Evolutionary conservation across 1,140 invertebrate species (phyloP).

Genomic region (Rhagoletis pomonella): DNA sequence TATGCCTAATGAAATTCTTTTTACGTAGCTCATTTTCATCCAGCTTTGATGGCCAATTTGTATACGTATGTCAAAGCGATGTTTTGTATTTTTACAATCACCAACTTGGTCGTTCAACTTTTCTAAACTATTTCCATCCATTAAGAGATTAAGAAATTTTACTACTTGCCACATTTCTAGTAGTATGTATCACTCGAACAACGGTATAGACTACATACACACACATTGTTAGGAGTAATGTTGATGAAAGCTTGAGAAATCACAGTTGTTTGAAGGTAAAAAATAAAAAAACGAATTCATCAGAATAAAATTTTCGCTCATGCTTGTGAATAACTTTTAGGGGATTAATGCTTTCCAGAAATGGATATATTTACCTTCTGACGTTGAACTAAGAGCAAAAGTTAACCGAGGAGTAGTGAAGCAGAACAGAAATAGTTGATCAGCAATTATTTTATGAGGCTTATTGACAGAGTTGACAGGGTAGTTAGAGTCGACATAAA

Average conservation of each 20-base stretch:
- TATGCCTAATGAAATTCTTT: neutral
- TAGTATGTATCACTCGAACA: neutral
- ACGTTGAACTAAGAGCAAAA: too few species aligned
- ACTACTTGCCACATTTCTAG: neutral
- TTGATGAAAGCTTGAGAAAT: conserved; percentile 43
- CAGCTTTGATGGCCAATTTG: neutral
- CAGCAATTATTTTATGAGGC: too few species aligned
- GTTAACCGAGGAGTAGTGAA: too few species aligned
- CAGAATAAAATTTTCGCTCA: conserved; percentile 5
- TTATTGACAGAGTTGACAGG: too few species aligned
- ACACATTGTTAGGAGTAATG: neutral
- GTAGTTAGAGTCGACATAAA: too few species aligned
- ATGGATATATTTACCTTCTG: neutral
- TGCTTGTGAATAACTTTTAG: conserved; percentile 43
- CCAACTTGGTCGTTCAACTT: conserved; percentile 39
- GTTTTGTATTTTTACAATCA: neutral
- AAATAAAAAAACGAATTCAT: neutral
- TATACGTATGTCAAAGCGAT: neutral
- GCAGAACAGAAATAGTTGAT: too few species aligned
- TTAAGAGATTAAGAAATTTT: conserved; percentile 48
- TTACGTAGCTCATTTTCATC: neutral
- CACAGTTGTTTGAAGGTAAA: neutral
- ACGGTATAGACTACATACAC: neutral
- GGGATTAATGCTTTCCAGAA: conserved; percentile 20
- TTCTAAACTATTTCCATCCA: conserved; percentile 38